Percentiles rank a stretch among this genome's conserved stretches.
These are phyloP conservation scores for Channa argus DNA, from an alignment of 2,113 vertebrate genomes.

Conservation along the genomic window DNA sequence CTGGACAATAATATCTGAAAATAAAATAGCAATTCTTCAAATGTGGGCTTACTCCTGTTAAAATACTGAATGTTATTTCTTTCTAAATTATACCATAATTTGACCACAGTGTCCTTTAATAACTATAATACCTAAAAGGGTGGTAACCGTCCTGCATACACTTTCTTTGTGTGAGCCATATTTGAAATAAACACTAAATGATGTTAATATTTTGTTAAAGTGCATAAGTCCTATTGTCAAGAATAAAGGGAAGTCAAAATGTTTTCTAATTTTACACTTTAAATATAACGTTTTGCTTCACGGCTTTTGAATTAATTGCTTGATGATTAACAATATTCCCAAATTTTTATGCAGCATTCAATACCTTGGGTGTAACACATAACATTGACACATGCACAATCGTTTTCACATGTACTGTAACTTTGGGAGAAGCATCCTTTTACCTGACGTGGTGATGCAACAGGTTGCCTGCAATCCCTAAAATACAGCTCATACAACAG, in stretches of 20 bases:
- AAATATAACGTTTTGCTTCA: constrained; percentile 12
- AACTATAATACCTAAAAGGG: constrained; percentile 76
- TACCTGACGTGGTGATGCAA: constrained; percentile 9
- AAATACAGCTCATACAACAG: constrained; percentile 22
- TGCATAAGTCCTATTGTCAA: constrained; percentile 67
- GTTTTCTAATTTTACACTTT: constrained; percentile 27
- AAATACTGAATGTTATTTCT: constrained; percentile 31
- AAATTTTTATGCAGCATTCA: not conserved
- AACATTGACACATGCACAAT: constrained; percentile 25
- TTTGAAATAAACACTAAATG: constrained; percentile 27
- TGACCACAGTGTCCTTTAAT: constrained; percentile 61
- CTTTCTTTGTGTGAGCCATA: constrained; percentile 31
- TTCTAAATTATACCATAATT: constrained; percentile 25
- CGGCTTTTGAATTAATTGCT: constrained; percentile 14
- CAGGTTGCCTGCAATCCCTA: constrained; percentile 4
- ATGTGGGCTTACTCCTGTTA: constrained; percentile 25
- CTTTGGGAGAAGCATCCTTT: constrained; percentile 4
- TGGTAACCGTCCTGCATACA: constrained; percentile 53
- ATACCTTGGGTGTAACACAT: constrained; percentile 14
- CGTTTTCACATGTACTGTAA: constrained; percentile 8
- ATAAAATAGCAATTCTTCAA: constrained; percentile 46
- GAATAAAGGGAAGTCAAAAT: constrained; percentile 24
- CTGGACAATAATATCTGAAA: constrained; percentile 18
- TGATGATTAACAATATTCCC: not conserved
- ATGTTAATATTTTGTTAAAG: constrained; percentile 62